Evolutionary conservation across 2,113 vertebrate species (phyloP).

Genomic region (Marcusenius ussheri): DNA sequence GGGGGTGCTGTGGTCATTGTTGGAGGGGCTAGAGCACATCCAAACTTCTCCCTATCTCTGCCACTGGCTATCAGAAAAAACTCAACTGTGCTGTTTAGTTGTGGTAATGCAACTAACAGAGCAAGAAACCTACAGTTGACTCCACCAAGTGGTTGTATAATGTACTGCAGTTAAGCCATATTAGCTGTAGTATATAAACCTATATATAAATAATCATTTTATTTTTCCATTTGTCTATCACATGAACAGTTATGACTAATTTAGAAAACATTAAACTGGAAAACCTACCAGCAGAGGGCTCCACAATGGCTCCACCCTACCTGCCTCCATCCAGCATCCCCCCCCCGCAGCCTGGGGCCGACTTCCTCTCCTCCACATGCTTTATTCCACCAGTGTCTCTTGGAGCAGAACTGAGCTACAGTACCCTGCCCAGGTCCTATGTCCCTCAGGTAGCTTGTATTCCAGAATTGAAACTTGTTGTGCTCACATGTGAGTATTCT

Average conservation of each 20-base stretch:
- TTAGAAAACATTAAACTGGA: conserved; percentile 6
- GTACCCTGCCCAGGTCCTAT: conserved; percentile 20
- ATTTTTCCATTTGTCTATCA: background rate
- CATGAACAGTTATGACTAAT: background rate
- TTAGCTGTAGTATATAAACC: background rate
- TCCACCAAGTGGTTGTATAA: background rate
- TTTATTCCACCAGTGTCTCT: background rate
- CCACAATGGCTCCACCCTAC: background rate
- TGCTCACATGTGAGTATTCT: background rate
- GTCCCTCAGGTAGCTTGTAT: conserved; percentile 26
- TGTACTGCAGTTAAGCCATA: background rate
- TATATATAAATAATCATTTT: background rate
- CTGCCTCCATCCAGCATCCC: background rate
- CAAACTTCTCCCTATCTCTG: background rate
- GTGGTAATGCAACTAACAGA: background rate
- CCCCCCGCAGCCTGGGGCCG: background rate
- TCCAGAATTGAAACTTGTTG: background rate
- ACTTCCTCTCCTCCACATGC: conserved; percentile 19
- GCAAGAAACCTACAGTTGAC: background rate
- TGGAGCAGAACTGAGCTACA: conserved; percentile 19
- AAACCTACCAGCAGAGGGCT: background rate
- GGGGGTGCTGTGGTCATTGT: background rate
- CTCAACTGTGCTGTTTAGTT: background rate
- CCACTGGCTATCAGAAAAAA: background rate
- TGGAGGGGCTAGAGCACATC: background rate